phyloP scores from a whole-genome alignment of 2,113 vertebrate species.

The Actenoides lindsayi region DNA sequence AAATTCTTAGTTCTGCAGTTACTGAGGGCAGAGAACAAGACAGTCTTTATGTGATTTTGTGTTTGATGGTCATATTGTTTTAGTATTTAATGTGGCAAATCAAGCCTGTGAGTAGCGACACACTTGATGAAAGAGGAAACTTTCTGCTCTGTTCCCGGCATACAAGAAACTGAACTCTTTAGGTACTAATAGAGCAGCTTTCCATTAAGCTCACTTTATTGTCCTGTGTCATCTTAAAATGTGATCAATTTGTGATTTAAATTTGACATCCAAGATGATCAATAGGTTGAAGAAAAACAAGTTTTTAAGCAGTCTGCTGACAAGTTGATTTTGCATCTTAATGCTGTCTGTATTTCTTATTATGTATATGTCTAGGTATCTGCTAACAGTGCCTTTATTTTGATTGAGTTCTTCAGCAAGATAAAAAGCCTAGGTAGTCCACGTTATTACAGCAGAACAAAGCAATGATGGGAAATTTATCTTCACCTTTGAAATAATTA shows the following conservation, averaged over 20 bases:
- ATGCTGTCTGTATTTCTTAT: neutral
- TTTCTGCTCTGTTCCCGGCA: neutral
- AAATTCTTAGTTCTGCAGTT: neutral
- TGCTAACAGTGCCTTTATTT: neutral
- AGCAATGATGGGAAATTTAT: neutral
- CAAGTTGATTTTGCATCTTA: neutral
- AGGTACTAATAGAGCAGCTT: neutral
- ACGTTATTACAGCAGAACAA: neutral
- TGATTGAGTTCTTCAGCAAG: neutral
- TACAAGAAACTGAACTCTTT: neutral
- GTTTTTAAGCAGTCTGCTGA: neutral
- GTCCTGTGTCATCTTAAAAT: neutral
- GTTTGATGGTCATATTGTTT: neutral
- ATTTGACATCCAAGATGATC: neutral
- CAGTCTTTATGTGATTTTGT: neutral
- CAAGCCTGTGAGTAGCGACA: accelerated
- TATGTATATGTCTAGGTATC: neutral
- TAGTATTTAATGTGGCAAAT: neutral
- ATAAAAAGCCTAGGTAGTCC: neutral
- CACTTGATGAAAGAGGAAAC: neutral
- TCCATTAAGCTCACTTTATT: accelerated
- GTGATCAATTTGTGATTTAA: neutral
- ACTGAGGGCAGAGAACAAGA: neutral
- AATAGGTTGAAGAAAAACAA: neutral
- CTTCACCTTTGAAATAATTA: constrained; percentile 15